Evolutionary conservation across 1,140 invertebrate genomes (phyloP).

Genomic region (Drosophila santomea): DNA sequence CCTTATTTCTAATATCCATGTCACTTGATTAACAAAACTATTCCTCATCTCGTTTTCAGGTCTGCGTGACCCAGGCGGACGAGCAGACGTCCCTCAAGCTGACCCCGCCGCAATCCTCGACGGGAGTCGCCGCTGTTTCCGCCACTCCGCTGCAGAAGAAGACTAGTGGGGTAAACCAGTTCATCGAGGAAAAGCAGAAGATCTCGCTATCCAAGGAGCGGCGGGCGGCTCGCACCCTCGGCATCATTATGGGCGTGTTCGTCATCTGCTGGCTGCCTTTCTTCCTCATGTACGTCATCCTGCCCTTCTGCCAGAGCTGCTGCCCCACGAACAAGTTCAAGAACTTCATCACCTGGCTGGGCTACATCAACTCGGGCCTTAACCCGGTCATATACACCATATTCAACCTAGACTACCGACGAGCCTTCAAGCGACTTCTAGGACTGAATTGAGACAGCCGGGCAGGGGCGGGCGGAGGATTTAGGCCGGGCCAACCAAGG

Average conservation of each 20-base stretch:
- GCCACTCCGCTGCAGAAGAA: constrained; percentile 69
- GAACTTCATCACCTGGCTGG: constrained; percentile 98
- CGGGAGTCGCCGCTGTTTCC: constrained; percentile 38
- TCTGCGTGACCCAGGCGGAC: constrained; percentile 65
- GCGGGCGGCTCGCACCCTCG: constrained; percentile 95
- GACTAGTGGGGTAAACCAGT: constrained; percentile 90
- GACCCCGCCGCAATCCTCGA: constrained; percentile 71
- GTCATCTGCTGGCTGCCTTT: constrained; percentile 99
- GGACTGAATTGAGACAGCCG: constrained; percentile 86
- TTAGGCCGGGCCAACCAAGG: background rate
- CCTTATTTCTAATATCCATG: too few species aligned
- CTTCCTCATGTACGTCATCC: constrained; percentile 97
- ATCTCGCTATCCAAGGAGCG: constrained; percentile 96
- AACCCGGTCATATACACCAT: constrained; percentile 99
- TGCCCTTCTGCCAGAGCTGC: constrained; percentile 93
- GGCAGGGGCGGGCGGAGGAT: background rate
- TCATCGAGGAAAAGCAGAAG: constrained; percentile 96
- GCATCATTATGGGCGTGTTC: constrained; percentile 97
- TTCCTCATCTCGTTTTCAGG: constrained; percentile 16
- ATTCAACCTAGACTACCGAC: constrained; percentile 98
- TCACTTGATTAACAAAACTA: background rate
- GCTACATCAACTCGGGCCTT: constrained; percentile 98
- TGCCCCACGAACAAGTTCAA: constrained; percentile 92
- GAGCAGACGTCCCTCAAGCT: constrained; percentile 74
- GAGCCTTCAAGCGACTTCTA: constrained; percentile 95